These are phyloP conservation scores for Simalia tracyae DNA, from an alignment of 2,797 vertebrate genomes.

Conservation along the genomic window DNA sequence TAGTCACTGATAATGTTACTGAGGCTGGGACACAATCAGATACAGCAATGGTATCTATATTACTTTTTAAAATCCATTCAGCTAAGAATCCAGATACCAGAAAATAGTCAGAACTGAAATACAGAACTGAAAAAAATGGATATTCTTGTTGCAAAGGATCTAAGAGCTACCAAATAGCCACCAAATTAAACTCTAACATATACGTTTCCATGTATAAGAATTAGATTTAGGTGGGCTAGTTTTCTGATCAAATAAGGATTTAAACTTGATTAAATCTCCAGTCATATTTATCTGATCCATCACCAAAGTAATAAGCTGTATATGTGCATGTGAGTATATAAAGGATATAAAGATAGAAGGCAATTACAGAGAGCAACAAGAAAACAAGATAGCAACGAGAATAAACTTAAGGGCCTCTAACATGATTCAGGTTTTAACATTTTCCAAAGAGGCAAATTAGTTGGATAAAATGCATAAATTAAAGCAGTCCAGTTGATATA, in stretches of 20 bases:
- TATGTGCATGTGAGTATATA: neutral
- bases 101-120: neutral
- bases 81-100: neutral
- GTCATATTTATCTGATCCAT: neutral
- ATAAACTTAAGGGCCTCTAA: neutral
- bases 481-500: conserved; percentile 48
- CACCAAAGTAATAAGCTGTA: neutral
- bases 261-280: neutral
- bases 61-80: neutral
- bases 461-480: conserved; percentile 57
- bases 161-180: neutral
- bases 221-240: neutral
- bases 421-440: conserved; percentile 4
- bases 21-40: neutral
- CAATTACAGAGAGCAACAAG: neutral
- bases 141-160: neutral
- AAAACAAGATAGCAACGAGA: neutral
- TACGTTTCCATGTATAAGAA: neutral
- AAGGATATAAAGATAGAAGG: neutral
- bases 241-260: neutral
- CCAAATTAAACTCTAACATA: neutral
- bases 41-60: neutral
- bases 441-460: conserved; percentile 40
- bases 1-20: neutral
- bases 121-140: neutral